Evolutionary conservation across 2,888 invertebrate genomes (phyloP), one percentile per base, ranked within the genome.

Genomic region (Chrysomela aeneicollis): DNA sequence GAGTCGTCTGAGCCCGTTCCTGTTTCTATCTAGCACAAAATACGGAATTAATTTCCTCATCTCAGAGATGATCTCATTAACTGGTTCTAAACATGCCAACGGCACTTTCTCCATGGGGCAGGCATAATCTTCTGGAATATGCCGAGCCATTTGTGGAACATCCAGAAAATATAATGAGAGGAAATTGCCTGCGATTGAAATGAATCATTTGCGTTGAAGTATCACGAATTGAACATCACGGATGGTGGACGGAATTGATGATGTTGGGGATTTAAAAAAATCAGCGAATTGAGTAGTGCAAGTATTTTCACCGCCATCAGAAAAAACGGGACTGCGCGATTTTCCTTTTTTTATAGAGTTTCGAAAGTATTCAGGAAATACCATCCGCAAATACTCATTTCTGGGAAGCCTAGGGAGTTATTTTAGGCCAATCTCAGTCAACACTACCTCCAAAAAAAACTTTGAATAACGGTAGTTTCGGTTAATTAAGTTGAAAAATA

Each of bases 31-130:
- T 63, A 53, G 53, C 54, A 32, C 37, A 26, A 51, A 66, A 66
- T 63, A 26, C 26, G 26, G 6, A 26, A 26, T 26, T 66, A 65
- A 68, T 68, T 68, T 58, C 53, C 55, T 60, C 63, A 54, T 52
- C 52, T 52, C 42, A 52, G 18, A 32, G 49, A 59, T 50, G 19
- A 46, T 59, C 55, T 60, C 47, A 49, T 52, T 69, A 67, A 69
- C 67, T 64, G 58, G 52, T 50, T 60, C 46, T 50, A 59, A 64
- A 61, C 67, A 65, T 69, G 69, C 67, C 46, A 69, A 30, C 51
- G 37, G 52, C 51, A 55, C 19, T 46, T 64, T 64, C n/a, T 30
- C 42, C 59, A 62, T 55, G 53, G 52, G 61, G 63, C 63, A 59
- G 62, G 26, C 63, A 15, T 21, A 52, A 63, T 63, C 59, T 63